These are phyloP conservation scores for Dendrocopos noguchii DNA, from an alignment of 2,113 vertebrate species.

Conservation along the genomic window DNA sequence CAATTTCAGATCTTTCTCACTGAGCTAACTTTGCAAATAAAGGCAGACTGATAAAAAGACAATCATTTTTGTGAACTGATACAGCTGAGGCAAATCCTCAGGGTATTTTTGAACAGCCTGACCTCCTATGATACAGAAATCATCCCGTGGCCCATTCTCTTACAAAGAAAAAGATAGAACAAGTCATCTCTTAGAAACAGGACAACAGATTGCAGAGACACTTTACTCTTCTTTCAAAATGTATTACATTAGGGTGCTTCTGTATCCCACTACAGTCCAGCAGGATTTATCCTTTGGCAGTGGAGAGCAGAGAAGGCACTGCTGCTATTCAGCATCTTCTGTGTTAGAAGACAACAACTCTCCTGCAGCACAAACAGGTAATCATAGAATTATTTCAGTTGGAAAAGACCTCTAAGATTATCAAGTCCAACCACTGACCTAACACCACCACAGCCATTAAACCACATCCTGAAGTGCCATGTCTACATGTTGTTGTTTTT, in stretches of 20 bases:
- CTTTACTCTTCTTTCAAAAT: neutral
- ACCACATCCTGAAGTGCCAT: too few relatives aligned
- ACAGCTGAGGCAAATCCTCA: neutral
- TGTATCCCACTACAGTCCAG: neutral
- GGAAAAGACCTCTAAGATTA: too few relatives aligned
- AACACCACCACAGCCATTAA: too few relatives aligned
- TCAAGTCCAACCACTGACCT: too few relatives aligned
- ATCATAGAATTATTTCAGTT: too few relatives aligned
- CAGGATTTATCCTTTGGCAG: neutral
- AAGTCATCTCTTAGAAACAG: neutral
- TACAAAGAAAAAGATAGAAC: neutral
- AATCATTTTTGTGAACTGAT: neutral
- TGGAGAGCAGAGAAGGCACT: too few relatives aligned
- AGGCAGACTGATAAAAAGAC: neutral
- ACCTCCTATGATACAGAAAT: neutral
- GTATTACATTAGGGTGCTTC: neutral
- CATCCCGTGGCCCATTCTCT: neutral
- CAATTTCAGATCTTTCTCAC: neutral
- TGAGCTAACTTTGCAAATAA: neutral
- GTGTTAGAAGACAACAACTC: neutral
- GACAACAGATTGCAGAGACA: neutral
- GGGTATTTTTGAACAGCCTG: neutral
- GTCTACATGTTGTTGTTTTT: too few relatives aligned
- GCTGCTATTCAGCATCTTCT: too few relatives aligned
- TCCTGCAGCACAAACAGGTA: neutral